phyloP scores from a whole-genome alignment of 1,140 invertebrate species.

The Spodoptera litura region DNA sequence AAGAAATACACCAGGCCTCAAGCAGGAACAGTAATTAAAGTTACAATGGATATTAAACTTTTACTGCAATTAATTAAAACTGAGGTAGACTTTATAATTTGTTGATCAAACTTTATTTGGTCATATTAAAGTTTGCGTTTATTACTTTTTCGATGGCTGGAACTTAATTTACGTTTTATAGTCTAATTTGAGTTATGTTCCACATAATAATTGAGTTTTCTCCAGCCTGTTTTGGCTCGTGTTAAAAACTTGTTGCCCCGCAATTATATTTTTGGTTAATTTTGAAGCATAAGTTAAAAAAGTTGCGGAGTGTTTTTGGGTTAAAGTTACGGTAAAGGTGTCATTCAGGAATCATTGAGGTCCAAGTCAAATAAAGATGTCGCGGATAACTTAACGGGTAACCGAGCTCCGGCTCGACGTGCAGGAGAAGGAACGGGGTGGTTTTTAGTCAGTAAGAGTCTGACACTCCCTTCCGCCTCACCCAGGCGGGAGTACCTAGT shows the following conservation, averaged over 20 bases:
- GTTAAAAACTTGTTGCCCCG: neutral
- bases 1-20: neutral
- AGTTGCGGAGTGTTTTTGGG: too few species aligned
- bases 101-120: neutral
- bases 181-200: constrained; percentile 29
- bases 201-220: constrained; percentile 17
- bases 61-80: constrained; percentile 28
- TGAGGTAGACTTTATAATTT: constrained; percentile 19
- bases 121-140: constrained; percentile 24
- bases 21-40: constrained; percentile 20
- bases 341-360: too few species aligned
- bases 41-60: constrained; percentile 26
- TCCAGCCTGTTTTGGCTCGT: neutral
- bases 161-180: constrained; percentile 11
- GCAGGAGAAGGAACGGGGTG: too few species aligned
- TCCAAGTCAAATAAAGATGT: too few species aligned
- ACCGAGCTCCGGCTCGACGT: too few species aligned
- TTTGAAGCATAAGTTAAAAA: too few species aligned
- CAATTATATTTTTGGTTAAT: neutral
- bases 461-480: too few species aligned
- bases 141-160: constrained; percentile 10
- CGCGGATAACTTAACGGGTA: too few species aligned
- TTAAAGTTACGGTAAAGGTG: too few species aligned
- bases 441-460: too few species aligned
- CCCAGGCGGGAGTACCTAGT: too few species aligned